phyloP scores from a whole-genome alignment of 2,113 vertebrate genomes.

The Myotis lucifugus region DNA sequence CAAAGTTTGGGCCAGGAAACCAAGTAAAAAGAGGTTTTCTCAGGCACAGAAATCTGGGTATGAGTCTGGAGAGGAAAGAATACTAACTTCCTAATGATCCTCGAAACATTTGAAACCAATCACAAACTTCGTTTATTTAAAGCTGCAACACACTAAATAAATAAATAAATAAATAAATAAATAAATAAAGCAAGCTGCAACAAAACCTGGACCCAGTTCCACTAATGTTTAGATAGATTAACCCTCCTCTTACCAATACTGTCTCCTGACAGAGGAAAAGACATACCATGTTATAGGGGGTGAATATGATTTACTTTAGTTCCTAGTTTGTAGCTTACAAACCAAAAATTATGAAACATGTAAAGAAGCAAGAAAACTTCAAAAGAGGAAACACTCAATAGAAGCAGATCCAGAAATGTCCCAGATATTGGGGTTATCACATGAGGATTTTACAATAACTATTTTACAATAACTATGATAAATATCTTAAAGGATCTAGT shows the following conservation, averaged over 20 bases:
- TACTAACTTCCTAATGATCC: not conserved
- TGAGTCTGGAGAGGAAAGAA: not conserved
- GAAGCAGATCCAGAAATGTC: constrained; percentile 1
- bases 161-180: no score
- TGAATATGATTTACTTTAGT: not conserved
- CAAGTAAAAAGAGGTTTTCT: not conserved
- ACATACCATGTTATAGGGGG: not conserved
- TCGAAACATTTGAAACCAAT: not conserved
- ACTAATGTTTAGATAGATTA: not conserved
- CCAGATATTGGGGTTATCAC: not conserved
- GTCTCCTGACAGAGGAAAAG: not conserved
- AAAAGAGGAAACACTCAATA: constrained; percentile 1
- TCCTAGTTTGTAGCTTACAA: not conserved
- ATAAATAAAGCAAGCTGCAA: no score
- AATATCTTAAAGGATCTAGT: not conserved
- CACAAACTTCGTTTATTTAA: not conserved
- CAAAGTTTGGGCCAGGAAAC: not conserved
- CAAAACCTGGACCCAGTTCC: not conserved
- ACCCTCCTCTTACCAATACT: not conserved
- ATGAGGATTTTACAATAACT: not conserved
- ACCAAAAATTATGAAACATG: not conserved
- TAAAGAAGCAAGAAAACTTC: not conserved
- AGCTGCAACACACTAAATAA: not conserved
- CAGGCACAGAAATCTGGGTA: not conserved
- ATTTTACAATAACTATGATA: not conserved